Base-by-base conservation (phyloP, 1,140 invertebrate genomes). In the Drosophila mojavensis region DNA sequence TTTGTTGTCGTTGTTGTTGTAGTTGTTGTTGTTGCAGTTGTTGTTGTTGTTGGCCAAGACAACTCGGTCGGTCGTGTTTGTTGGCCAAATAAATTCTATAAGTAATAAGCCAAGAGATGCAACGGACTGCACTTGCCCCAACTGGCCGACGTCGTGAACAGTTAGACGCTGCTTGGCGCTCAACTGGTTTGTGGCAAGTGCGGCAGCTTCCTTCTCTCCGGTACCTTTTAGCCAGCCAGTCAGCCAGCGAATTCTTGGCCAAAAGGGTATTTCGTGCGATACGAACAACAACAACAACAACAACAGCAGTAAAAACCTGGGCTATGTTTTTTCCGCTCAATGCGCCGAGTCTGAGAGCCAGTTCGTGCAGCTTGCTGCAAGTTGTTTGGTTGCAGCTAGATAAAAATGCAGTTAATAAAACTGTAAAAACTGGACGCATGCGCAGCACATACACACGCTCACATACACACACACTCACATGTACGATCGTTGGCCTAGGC, bases 351-450 rank as follows among this genome's bases (percentile, higher is more conserved):
- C 59, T 70, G 70, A 88, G 80, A 89, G 84, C 84, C 78, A 89
- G 84, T 89, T 89, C 85, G 84, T 90, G 84, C 84, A 88, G 84
- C 75, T 81, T 81, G 61, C 58, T 58, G 65, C 59, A 56, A 66
- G 77, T 71, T 77, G 51, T 61, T 72, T 72, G 55, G 75, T 36
- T 58, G 51, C 74, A 67, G 76, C 84, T 81, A 90, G 84, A 90
- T 89, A 89, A 84, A 89, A 89, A 89, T 89, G 84, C 84, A 89
- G 84, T 89, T 89, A 89, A 89, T 89, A 89, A 89, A 89, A 89
- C 84, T 89, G 84, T 89, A 89, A 89, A 89, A 89, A 89, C 84
- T 89, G 84, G 84, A 89, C 84, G 84, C 84, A 89, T 89, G 81
- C 81, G 81, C 81, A 85, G 51, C 51, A 54, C 51, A 36, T 3